These are phyloP conservation scores for Parambassis ranga DNA, from an alignment of 2,797 vertebrate species.

Conservation along the genomic window DNA sequence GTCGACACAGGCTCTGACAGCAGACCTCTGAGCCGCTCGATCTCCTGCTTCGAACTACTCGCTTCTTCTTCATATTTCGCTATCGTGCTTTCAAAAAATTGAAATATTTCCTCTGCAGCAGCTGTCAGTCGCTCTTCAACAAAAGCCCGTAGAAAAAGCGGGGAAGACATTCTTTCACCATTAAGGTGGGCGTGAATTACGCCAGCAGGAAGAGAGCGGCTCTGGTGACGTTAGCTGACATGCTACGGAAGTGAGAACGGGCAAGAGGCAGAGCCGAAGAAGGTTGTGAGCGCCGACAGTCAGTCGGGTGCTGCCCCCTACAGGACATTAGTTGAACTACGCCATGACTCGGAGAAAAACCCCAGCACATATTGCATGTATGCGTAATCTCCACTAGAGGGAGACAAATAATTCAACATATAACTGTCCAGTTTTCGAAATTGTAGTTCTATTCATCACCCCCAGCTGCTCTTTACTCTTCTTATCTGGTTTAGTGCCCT, in stretches of 20 bases:
- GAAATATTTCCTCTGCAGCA: conserved; percentile 64
- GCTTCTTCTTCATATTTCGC: conserved; percentile 66
- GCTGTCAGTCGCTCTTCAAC: conserved; percentile 58
- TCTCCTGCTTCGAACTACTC: conserved; percentile 53
- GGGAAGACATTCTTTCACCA: conserved; percentile 38
- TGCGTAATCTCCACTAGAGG: conserved; percentile 29
- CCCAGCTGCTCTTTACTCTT: too few relatives aligned
- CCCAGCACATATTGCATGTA: too few relatives aligned
- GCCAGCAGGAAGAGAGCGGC: accelerated
- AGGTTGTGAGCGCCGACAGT: neutral
- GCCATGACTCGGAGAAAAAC: neutral
- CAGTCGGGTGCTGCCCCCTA: conserved; percentile 26
- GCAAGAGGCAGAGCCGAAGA: neutral
- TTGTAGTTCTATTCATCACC: too few relatives aligned
- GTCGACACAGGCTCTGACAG: conserved; percentile 35
- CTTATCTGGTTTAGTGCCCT: too few relatives aligned
- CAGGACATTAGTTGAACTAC: neutral
- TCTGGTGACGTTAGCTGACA: conserved; percentile 1
- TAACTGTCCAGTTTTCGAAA: neutral
- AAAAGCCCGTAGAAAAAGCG: conserved; percentile 46
- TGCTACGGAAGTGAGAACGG: conserved; percentile 42
- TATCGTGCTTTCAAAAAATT: conserved; percentile 58
- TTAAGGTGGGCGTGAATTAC: neutral
- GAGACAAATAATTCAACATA: conserved; percentile 11
- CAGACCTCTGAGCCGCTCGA: conserved; percentile 51